Evolutionary conservation across 2,888 invertebrate species (phyloP), one percentile per base, ranked within the genome.

Genomic region (Leptogaster cylindrica): DNA sequence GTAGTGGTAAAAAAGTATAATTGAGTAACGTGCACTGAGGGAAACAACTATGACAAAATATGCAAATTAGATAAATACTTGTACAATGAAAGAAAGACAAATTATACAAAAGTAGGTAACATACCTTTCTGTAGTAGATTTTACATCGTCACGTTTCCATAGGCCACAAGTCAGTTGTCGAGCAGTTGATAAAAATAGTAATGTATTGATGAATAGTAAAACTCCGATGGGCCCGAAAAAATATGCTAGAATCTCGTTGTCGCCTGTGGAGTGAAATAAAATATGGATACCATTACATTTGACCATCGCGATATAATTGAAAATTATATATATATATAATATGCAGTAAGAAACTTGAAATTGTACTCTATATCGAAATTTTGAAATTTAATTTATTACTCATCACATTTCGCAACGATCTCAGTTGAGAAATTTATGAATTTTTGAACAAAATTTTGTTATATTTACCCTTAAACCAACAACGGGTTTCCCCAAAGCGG

Each of bases 81-180:
- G n/a, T n/a, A n/a, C n/a, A n/a, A n/a, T n/a, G n/a, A n/a, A n/a
- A n/a, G n/a, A n/a, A n/a, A n/a, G n/a, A n/a, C n/a, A n/a, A n/a
- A n/a, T n/a, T n/a, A n/a, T n/a, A n/a, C n/a, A n/a, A n/a, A n/a
- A n/a, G n/a, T n/a, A n/a, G n/a, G 23, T 23, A 36, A 67, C 77
- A 81, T 77, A 87, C 85, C 88, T 85, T 82, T 90, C 89, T 7
- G 88, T 87, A 27, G 92, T 91, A 51, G 92, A 91, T 83, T 93
- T 93, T 74, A 92, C 92, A 74, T 92, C 89, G 80, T 93, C 93
- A 70, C 91, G 87, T 77, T 92, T 92, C 93, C 93, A 93, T 51
- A 93, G 83, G 51, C 93, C 93, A 79, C 93, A 93, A 18, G 93
- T 93, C 73, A 93, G 83, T 83, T 93, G 92, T 68, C 92, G 86